phyloP scores from a whole-genome alignment of 2,888 invertebrate species.

The Asteroscopus sphinx region DNA sequence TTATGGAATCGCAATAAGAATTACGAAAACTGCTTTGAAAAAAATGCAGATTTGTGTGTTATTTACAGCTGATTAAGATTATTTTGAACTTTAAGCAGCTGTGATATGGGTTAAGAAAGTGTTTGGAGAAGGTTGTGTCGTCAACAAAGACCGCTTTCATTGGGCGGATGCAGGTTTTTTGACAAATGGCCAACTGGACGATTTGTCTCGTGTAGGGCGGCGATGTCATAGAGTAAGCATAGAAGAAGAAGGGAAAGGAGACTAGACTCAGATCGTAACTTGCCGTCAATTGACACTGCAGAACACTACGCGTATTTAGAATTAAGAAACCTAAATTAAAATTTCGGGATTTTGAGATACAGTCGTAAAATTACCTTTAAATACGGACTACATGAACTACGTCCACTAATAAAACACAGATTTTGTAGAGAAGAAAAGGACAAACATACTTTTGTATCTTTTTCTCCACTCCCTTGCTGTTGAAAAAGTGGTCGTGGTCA shows the following conservation, averaged over 20 bases:
- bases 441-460: no score
- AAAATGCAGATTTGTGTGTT: slow-evolving; percentile 1
- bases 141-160: slow-evolving; percentile 84
- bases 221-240: slow-evolving; percentile 71
- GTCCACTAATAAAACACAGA: no score
- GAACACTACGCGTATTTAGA: no score
- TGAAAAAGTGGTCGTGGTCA: no score
- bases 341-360: no score
- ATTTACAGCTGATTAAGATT: slow-evolving; percentile 16
- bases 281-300: no score
- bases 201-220: slow-evolving; percentile 88
- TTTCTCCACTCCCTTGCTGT: no score
- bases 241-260: background rate
- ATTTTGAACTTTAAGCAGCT: slow-evolving; percentile 63
- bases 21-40: slow-evolving; percentile 16
- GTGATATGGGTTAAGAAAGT: slow-evolving; percentile 58
- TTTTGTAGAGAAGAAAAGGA: no score
- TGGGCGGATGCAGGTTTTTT: slow-evolving; percentile 89
- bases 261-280: background rate
- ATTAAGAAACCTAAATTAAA: no score
- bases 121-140: slow-evolving; percentile 58
- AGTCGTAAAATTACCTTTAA: no score
- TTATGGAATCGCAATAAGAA: slow-evolving; percentile 22
- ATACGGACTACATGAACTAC: no score
- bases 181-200: slow-evolving; percentile 88